Conservation (phyloP, 2,113 vertebrate species). For the Mungos mungo region DNA sequence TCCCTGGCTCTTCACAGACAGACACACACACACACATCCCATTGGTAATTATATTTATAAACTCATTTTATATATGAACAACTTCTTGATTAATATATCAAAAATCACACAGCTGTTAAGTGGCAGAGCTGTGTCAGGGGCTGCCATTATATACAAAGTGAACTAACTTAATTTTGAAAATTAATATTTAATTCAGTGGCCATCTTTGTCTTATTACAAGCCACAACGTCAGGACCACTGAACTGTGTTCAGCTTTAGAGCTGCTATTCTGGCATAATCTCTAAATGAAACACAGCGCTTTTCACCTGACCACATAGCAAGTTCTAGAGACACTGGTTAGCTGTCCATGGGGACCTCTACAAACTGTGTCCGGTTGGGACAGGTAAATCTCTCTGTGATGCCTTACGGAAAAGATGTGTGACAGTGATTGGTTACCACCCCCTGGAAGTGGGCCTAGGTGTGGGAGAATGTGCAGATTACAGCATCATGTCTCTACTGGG, state of each 20-base stretch:
- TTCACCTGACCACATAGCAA: background rate
- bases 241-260: background rate
- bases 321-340: background rate
- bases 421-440: background rate
- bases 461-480: background rate
- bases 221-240: background rate
- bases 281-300: background rate
- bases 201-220: background rate
- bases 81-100: background rate
- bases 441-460: background rate
- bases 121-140: background rate
- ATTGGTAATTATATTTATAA: slow-evolving; percentile 14
- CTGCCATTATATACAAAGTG: background rate
- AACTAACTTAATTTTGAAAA: background rate
- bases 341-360: background rate
- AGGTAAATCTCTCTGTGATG: background rate
- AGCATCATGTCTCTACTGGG: background rate
- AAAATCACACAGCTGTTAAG: background rate
- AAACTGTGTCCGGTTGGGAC: background rate
- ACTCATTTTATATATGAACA: background rate
- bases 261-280: background rate
- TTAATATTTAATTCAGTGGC: background rate
- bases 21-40: background rate
- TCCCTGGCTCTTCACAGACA: background rate
- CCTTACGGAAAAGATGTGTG: background rate